Conservation (phyloP, 2,113 vertebrate genomes). For the Eulemur macaco region DNA sequence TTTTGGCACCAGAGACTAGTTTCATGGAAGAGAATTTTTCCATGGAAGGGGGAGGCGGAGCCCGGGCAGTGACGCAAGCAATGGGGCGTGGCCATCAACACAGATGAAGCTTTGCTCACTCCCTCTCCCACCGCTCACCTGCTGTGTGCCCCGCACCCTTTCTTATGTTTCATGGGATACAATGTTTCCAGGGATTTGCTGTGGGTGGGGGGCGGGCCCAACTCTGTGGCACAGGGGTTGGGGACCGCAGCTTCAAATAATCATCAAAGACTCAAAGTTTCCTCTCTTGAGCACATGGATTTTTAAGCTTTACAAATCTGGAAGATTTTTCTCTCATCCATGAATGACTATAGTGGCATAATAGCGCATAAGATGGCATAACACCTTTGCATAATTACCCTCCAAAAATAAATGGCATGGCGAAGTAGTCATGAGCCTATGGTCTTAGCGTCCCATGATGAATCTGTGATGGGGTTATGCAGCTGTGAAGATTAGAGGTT, state of each 20-base stretch:
- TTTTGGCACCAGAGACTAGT: too few species aligned
- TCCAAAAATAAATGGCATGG: not conserved
- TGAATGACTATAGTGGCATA: not conserved
- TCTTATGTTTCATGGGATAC: too few species aligned
- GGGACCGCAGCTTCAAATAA: not conserved
- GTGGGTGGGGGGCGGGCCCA: too few species aligned
- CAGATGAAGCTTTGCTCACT: too few species aligned
- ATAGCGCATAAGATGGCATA: not conserved
- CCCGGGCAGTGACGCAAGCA: too few species aligned
- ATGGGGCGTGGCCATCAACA: too few species aligned
- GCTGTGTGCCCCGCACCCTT: too few species aligned
- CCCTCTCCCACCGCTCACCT: too few species aligned
- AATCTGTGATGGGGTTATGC: not conserved
- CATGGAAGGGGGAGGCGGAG: too few species aligned
- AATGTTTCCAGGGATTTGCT: too few species aligned
- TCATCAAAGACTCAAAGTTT: not conserved
- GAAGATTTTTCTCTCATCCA: not conserved
- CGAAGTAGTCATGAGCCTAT: not conserved
- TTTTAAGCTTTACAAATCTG: conserved; percentile 17
- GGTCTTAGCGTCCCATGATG: not conserved
- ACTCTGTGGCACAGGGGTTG: too few species aligned
- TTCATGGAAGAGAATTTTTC: too few species aligned
- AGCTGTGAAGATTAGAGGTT: not conserved
- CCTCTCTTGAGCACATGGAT: not conserved
- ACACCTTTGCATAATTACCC: not conserved